Evolutionary conservation across 2,113 vertebrate species (phyloP).

Genomic region (Hemiscyllium ocellatum): DNA sequence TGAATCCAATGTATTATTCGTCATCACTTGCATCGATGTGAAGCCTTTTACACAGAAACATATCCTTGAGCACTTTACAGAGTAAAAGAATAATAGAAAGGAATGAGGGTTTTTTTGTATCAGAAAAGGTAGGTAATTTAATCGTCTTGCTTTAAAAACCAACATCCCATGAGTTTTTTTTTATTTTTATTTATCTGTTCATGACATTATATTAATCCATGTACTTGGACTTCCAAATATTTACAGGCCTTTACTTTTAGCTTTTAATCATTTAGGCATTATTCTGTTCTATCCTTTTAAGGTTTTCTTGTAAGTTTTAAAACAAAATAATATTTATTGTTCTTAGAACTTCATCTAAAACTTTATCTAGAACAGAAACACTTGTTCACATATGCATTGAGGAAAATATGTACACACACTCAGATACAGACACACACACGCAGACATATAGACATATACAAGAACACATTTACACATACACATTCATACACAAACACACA

Average conservation of each 20-base stretch:
- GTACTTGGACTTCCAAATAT: neutral
- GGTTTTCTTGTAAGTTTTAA: too few relatives aligned
- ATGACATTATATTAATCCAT: neutral
- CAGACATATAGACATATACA: too few relatives aligned
- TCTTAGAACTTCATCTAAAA: too few relatives aligned
- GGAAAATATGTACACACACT: too few relatives aligned
- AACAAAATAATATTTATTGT: too few relatives aligned
- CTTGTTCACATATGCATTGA: too few relatives aligned
- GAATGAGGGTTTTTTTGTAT: neutral
- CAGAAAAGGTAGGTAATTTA: neutral
- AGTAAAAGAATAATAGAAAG: neutral
- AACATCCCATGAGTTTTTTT: neutral
- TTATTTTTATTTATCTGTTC: neutral
- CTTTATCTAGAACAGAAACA: too few relatives aligned
- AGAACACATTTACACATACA: too few relatives aligned
- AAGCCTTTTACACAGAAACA: neutral
- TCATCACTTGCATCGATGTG: neutral
- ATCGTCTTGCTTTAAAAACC: neutral
- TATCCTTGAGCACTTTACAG: neutral
- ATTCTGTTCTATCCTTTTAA: neutral
- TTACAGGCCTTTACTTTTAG: neutral
- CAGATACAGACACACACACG: too few relatives aligned
- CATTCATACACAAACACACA: too few relatives aligned
- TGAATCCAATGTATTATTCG: slow-evolving; percentile 8
- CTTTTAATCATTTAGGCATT: neutral